These are phyloP conservation scores for Bombus waltoni DNA, from an alignment of 1,140 invertebrate genomes.

Conservation along the genomic window DNA sequence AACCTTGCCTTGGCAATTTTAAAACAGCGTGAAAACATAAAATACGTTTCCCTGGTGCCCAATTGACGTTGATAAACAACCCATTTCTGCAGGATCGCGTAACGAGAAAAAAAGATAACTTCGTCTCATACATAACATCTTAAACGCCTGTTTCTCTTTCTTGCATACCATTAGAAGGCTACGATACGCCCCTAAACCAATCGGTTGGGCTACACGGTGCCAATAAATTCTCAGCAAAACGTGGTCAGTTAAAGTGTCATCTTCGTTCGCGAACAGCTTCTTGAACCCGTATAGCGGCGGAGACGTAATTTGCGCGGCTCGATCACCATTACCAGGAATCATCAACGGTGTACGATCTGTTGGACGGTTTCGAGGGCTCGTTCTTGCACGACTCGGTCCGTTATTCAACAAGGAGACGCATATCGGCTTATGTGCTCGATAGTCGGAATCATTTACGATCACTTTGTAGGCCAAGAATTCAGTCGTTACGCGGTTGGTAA, in stretches of 20 bases:
- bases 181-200: background rate
- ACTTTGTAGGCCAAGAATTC: constrained; percentile 37
- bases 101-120: too few relatives aligned
- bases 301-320: background rate
- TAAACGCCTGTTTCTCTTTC: background rate
- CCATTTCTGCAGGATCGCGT: too few relatives aligned
- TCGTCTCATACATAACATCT: too few relatives aligned
- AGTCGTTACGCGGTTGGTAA: constrained; percentile 47
- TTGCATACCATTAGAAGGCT: background rate
- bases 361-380: constrained; percentile 12
- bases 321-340: constrained; percentile 15
- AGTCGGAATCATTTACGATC: constrained; percentile 27
- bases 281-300: background rate
- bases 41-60: background rate
- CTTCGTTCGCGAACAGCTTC: background rate
- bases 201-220: background rate
- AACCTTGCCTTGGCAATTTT: background rate
- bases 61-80: background rate
- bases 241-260: constrained; percentile 7
- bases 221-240: background rate
- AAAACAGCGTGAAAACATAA: background rate
- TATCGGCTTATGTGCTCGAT: background rate
- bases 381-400: background rate
- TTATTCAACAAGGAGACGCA: background rate
- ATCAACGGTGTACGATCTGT: background rate